Base-by-base conservation (phyloP, 2,888 invertebrate genomes). In the Cerceris rybyensis region DNA sequence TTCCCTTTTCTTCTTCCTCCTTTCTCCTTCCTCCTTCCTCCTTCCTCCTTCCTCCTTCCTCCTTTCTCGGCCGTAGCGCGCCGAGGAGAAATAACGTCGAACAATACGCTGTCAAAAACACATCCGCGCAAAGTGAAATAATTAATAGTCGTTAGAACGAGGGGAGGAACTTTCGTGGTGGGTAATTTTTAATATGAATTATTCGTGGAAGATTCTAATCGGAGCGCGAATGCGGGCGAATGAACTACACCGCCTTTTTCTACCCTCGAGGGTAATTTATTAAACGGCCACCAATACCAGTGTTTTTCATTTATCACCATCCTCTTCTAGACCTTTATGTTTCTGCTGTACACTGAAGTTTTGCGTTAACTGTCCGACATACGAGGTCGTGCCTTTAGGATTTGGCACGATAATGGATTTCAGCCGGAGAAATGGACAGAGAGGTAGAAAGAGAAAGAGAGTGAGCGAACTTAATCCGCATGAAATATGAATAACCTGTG, bases 281-380 rank as follows among this genome's bases (percentile, higher is more conserved):
- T 75, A 80, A 80, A 63, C 70, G 72, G 43, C 54, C 71, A 61
- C 63, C 80, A 59, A 70, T 75, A 75, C 79, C 65, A 68, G 71
- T 54, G 70, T 69, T 59, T 46, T 67, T 80, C 80, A 81, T 80
- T 80, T 80, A 80, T 67, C 59, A 42, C 59, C 7, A 58, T 55
- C 52, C 66, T 60, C 60, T 52, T 41, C 58, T 41, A 63, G 8
- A 49, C 66, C 75, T 67, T 71, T 75, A 46, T 60, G 68, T 61
- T 70, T 72, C 43, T 49, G 17, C 42, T 54, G 50, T 6, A 28
- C 43, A 50, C n/a, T 52, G 54, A 42, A 69, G 54, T 70, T 59
- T 58, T 54, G 41, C 69, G 66, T 49, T 52, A 59, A 42, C 58
- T 42, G 41, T 2, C 50, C 63, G 52, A 67, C 65, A 70, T 65